Base-by-base conservation (phyloP, 1,140 invertebrate species). In the Caenorhabditis inopinata region DNA sequence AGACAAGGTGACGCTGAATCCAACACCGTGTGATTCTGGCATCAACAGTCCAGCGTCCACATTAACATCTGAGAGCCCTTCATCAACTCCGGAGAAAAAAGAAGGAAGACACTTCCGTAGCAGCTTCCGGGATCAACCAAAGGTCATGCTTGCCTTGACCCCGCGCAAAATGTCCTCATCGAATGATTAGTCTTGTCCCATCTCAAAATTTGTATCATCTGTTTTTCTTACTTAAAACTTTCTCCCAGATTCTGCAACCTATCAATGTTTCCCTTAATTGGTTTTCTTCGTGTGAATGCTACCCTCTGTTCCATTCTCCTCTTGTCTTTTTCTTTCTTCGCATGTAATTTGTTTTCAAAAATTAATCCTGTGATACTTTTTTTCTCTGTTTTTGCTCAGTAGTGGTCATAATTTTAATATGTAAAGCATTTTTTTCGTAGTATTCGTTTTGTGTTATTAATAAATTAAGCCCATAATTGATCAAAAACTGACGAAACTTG, bases 101-200 rank as follows among this genome's bases (percentile, higher is more conserved):
- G 14, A 7, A 7, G 9, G 32, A 68, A 29, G 21, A 21, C 23
- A 18, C 12, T 32, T 38, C n/a, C 25, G 58, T 0, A 38, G 58
- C 58, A 68, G 58, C n/a, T 68, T 68, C 32, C 58, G 58, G 9
- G 58, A 68, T 68, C 58, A 68, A 18, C 58, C 58, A n/a, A 68
- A 68, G n/a, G 58, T 68, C 16, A 68, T 68, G 58, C 58, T 68
- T 5, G 58, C 58, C 9, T 68, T 68, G 58, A 68, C 58, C 12
- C 58, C 58, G 23, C 58, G 58, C 6, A 68, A 68, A 42, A 7
- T 38, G 3, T 12, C 25, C 25, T 18, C 58, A 7, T 6, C 58
- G 9, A 51, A 4, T 32, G 51, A 68, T 29, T 68, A 38, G 42
- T 42, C 11, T 58, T 32, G 7, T 32, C 27, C 18, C 11, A 1